Base-by-base conservation (phyloP, 1,140 invertebrate genomes). In the Adoxophyes honmai region DNA sequence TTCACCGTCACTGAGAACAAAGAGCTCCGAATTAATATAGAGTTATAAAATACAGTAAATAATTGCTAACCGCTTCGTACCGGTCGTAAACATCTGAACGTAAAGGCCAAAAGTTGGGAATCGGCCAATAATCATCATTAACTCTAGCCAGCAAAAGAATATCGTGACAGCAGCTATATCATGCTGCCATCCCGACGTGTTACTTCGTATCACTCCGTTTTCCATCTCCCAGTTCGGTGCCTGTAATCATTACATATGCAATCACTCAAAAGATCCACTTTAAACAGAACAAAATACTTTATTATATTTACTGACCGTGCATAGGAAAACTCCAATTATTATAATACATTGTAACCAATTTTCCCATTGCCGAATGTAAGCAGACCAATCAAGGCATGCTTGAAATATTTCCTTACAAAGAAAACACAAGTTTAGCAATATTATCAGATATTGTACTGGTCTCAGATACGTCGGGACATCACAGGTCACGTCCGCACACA, bases 71-170 rank as follows among this genome's bases (percentile, higher is more conserved):
- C 3, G 8, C 13, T 6, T 15, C 36, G 35, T 73, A 92, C 91
- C 91, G 70, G 92, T 95, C 5, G 94, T 94, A 69, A 96, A 95
- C 95, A 96, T 96, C 81, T 96, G 95, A 2, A 96, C 93, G 65
- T 96, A 96, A 1, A 96, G 86, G 0, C 95, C 95, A 73, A 96
- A 95, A 65, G 94, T 94, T 39, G 95, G 95, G 85, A 96, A 96
- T 53, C 95, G 89, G 8, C 95, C 95, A 7, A 96, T 93, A 18
- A 96, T 92, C 89, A 96, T 93, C 93, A 96, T 95, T 4, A 96
- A 78, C 70, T 96, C 94, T 10, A 95, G 71, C 95, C 95, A 96
- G 9, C 93, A 92, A 4, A 96, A 81, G 28, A 96, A 92, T 67
- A 96, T 93, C 0, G 93, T 93, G 35, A 95, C 84, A 0, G 95